Percentiles rank a stretch among this genome's conserved stretches.
phyloP scores from a whole-genome alignment of 2,888 invertebrate species.

The Yponomeuta malinellus region DNA sequence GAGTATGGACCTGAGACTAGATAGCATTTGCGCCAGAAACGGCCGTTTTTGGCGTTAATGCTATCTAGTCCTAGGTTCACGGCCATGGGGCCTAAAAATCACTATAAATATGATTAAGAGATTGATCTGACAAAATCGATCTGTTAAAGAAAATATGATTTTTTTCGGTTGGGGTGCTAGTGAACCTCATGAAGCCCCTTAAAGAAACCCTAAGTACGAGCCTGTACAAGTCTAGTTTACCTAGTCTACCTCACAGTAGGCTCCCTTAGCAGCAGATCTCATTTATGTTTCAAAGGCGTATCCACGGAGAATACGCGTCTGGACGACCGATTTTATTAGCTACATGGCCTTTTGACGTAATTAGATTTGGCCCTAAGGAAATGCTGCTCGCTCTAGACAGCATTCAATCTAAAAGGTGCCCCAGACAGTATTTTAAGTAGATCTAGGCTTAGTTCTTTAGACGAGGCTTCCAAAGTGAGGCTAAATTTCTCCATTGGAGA shows the following conservation, averaged over 20 bases:
- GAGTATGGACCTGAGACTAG: too few relatives aligned
- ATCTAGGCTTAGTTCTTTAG: neutral
- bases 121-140: too few relatives aligned
- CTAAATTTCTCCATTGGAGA: too few relatives aligned
- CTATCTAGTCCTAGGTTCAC: too few relatives aligned
- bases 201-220: neutral
- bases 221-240: neutral
- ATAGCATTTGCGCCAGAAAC: too few relatives aligned
- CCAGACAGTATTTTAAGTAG: neutral
- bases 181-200: too few relatives aligned
- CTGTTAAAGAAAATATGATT: too few relatives aligned
- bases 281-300: constrained; percentile 7
- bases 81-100: too few relatives aligned
- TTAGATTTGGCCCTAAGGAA: neutral
- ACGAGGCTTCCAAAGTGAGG: too few relatives aligned
- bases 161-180: too few relatives aligned
- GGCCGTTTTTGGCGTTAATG: too few relatives aligned
- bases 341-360: neutral
- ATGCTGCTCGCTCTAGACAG: neutral
- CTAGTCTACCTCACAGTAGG: neutral
- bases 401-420: neutral
- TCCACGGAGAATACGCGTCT: neutral
- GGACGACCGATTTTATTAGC: neutral
- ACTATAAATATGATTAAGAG: too few relatives aligned
- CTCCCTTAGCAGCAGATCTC: constrained; percentile 1